Evolutionary conservation across 2,113 vertebrate species (phyloP).

Genomic region (Entosphenus tridentatus): DNA sequence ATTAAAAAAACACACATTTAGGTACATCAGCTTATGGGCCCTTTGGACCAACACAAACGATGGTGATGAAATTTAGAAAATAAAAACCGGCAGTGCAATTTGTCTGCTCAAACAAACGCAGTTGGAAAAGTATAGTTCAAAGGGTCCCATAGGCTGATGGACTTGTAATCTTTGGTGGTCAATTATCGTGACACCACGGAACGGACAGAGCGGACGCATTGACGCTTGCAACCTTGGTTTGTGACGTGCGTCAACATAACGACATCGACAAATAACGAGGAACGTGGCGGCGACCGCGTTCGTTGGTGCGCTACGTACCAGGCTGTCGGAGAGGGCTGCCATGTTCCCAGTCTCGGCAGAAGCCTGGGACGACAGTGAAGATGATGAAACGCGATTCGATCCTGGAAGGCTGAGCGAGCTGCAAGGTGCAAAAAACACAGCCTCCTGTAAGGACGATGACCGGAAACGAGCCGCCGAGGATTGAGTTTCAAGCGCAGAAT

Average conservation of each 20-base stretch:
- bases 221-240: not conserved
- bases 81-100: too few species aligned
- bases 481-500: not conserved
- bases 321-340: constrained; percentile 50
- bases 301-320: constrained; percentile 17
- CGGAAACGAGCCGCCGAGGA: too few species aligned
- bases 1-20: too few species aligned
- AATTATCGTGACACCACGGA: not conserved
- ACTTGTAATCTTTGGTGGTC: not conserved
- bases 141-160: too few species aligned
- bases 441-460: not conserved
- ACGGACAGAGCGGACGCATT: not conserved
- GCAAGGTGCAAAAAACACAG: constrained; percentile 17
- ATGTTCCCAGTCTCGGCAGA: constrained; percentile 72
- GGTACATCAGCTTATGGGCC: too few species aligned
- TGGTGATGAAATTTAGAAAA: too few species aligned
- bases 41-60: too few species aligned
- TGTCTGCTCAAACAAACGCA: too few species aligned
- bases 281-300: not conserved
- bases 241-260: not conserved
- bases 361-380: constrained; percentile 73
- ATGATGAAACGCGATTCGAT: constrained; percentile 66
- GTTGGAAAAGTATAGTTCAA: too few species aligned
- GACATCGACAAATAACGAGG: not conserved
- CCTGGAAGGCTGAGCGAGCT: constrained; percentile 70